Evolutionary conservation across 2,797 vertebrate genomes (phyloP), one percentile per base, ranked within the genome.

Genomic region (Sandelia bainsii): DNA sequence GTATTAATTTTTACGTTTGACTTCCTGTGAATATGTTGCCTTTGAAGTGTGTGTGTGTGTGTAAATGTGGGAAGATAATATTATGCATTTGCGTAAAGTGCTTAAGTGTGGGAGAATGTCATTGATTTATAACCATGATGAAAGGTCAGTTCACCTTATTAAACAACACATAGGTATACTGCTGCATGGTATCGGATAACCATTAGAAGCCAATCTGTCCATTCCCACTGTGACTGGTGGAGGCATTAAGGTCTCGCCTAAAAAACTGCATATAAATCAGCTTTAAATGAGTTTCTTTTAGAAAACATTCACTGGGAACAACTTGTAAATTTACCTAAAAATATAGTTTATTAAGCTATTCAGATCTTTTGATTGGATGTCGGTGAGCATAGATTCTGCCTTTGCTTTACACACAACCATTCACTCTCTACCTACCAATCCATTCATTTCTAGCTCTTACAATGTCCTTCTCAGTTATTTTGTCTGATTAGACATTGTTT

Each of bases 101-200:
- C 82, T 86, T 88, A 70, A 79, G 39, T 75, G 84, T 85, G 61
- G 72, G 72, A 85, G 87, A 87, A 86, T 91, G 91, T 89, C 89
- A 90, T 92, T 93, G 92, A 93, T 93, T 92, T 92, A 93, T 91
- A 90, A 91, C 88, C 79, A 37, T 62, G 62, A 90, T 89, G 88
- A 90, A 93, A 92, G 91, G 91, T 93, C 90, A 89, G 80, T 88
- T 88, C 87, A 90, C 90, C 92, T 92, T 93, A 92, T 92, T 90
- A 92, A 92, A 92, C 89, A 90, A 89, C 91, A 91, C 85, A 84
- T 75, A 92, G 87, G 86, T 91, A 82, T 77, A 85, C 83, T 70
- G 78, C 85, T 77, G 85, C 83, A 79, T 89, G 45, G 80, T 93
- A 92, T 91, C 37, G 89, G 88, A 90, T 93, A 92, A 87, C 85